A percentile compares a stretch with the other conserved stretches of the same genome.
These are phyloP conservation scores for Ailurus styani DNA, from an alignment of 2,113 vertebrate genomes.

Conservation along the genomic window DNA sequence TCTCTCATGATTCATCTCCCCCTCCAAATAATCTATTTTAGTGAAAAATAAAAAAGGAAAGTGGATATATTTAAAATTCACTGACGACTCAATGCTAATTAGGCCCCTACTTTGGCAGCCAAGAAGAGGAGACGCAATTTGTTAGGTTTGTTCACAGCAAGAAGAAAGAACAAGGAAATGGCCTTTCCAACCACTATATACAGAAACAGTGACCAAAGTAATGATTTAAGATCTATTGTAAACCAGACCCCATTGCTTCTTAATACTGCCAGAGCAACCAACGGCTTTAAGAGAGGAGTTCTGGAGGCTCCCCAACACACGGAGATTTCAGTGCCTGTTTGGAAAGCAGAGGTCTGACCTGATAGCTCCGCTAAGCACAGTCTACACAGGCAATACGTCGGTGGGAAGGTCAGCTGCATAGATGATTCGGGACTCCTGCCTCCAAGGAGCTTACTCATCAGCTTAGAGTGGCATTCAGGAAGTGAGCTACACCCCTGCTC, in stretches of 20 bases:
- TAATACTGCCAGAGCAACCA: neutral
- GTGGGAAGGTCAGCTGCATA: neutral
- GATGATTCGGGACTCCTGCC: neutral
- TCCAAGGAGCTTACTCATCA: neutral
- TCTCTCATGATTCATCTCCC: too few species aligned
- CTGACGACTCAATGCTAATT: conserved; percentile 39
- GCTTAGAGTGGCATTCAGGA: neutral
- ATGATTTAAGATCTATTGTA: neutral
- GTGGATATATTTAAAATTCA: conserved; percentile 15
- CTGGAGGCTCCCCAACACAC: neutral
- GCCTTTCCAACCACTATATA: neutral
- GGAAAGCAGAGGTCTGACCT: neutral
- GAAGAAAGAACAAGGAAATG: neutral
- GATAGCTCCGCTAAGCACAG: neutral
- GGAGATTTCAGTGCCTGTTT: neutral
- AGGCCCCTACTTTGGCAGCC: neutral
- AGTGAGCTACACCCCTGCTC: neutral
- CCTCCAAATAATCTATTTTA: neutral
- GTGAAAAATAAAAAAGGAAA: neutral
- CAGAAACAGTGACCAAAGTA: neutral
- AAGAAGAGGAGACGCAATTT: neutral
- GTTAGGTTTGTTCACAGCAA: neutral
- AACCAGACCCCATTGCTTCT: neutral
- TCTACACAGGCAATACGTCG: neutral
- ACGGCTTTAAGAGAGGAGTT: neutral